Base-by-base conservation (phyloP, 2,113 vertebrate species). In the Tachysurus vachellii region DNA sequence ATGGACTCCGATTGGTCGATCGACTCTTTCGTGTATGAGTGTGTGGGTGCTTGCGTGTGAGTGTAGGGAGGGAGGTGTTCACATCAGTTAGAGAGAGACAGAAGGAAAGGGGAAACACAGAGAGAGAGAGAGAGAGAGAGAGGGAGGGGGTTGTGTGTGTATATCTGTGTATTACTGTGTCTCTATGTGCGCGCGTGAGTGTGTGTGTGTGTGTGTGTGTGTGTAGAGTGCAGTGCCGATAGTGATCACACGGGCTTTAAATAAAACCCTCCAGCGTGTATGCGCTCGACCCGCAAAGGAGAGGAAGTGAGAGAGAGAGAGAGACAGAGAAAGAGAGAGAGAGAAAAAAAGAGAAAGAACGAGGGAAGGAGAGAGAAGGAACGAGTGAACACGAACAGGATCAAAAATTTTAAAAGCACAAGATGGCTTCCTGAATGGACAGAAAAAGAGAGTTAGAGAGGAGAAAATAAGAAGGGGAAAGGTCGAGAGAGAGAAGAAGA, bases 21-120 rank as follows among this genome's bases (percentile, higher is more conserved):
- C 9, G 85, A 31, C 88, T 87, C 91, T 92, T 94, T 95, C 94
- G 94, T 95, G 93, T 86, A 93, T 96, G 95, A 94, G 94, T 94
- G 80, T 89, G 89, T 73, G 59, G 87, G 87, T 87, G 92, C 36
- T 36, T 36, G 36, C 91, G 90, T 59, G 86, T 68, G 75, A 47
- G 53, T 84, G 83, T 42, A 84, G 61, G 85, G 80, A 75, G 79
- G 82, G 61, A 86, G 82, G 89, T 76, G 90, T 93, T 93, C 85
- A 92, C 92, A 94, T 94, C 89, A 92, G 44, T 85, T 90, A 61
- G 85, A 84, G 79, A 88, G 83, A 79, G 84, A 88, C 16, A 70
- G 73, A 85, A 36, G 53, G 83, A 75, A 17, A 84, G 54, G 4
- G 14, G 57, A 21, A 36, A 75, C 66, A 88, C 54, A 85, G 83